Conservation (phyloP, 2,797 vertebrate genomes). For the Ptychadena robeensis region DNA sequence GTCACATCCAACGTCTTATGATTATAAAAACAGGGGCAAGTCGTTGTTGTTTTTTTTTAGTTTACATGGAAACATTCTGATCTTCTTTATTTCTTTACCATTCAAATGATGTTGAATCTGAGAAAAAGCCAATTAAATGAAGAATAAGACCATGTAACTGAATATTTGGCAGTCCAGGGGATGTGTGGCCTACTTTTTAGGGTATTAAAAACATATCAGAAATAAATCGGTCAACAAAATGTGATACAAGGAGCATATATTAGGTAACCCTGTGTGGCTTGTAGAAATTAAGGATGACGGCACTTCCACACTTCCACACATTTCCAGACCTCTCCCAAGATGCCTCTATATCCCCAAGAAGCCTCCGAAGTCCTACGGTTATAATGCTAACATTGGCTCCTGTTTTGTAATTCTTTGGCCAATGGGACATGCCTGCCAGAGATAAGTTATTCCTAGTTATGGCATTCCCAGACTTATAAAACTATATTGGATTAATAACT, state of each 20-base stretch:
- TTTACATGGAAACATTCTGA: constrained; percentile 44
- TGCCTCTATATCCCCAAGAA: too few species aligned
- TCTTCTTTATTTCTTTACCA: neutral
- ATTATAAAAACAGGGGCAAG: constrained; percentile 34
- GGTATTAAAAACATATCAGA: neutral
- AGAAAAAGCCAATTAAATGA: neutral
- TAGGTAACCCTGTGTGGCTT: neutral
- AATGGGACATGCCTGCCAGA: too few species aligned
- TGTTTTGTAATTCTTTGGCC: too few species aligned
- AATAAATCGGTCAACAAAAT: neutral
- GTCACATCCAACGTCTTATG: constrained; percentile 37
- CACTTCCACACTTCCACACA: too few species aligned
- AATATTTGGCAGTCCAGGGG: neutral
- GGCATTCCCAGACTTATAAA: too few species aligned
- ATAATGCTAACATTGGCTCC: too few species aligned
- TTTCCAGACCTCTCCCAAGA: too few species aligned
- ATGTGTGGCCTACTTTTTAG: neutral
- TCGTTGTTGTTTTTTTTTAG: neutral
- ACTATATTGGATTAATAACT: too few species aligned
- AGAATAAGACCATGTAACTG: neutral
- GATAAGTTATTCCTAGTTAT: too few species aligned
- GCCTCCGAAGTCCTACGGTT: too few species aligned
- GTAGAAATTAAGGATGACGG: neutral
- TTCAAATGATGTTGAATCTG: constrained; percentile 5
- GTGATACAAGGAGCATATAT: neutral